Base-by-base conservation (phyloP, 2,113 vertebrate species). In the Corydoras sp. region DNA sequence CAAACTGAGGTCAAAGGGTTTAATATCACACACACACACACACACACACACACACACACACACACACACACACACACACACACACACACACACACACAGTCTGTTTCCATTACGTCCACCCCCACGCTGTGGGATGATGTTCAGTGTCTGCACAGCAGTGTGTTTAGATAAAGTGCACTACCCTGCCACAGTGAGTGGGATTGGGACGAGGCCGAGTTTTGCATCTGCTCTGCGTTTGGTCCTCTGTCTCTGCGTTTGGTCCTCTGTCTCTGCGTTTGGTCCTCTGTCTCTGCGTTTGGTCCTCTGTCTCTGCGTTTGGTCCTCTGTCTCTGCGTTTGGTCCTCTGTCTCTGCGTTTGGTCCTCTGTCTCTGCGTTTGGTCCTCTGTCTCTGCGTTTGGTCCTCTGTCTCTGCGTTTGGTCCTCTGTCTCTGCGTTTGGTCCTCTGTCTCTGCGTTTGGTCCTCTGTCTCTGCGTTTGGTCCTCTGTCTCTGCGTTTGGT, bases 41-140 rank as follows among this genome's bases (percentile, higher is more conserved):
- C 13, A 58, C n/a, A 4, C 55, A 4, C 55, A 58, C 55, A 4
- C n/a, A 58, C 62, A 50, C 3, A 53, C 63, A 65, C 63, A 51
- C 63, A 65, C 56, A 60, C 67, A 59, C 18, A 59, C 58, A 59
- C 5, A 59, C 18, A 24, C 58, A 32, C 59, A 32, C 4, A 31
- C 58, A 32, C 30, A 61, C 59, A 62, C 31, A 61, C 31, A 31
- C 50, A 24, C 15, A 54, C 48, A 65, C 62, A 65, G 15, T 29
- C 15, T 10, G 10, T 65, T 65, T 29, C 18, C 51, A 50, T 29
- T 50, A 24, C 18, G 18, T 24, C 18, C 18, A 24, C 18, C 18
- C 18, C 1, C 8, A 64, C 49, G 62, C 62, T 64, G 48, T 24
- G 65, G 31, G 65, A 29, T 15, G 51, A 53, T 53, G 51, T 53